Percentiles rank a stretch among this genome's conserved stretches.
phyloP scores from a whole-genome alignment of 2,797 vertebrate species.

The Fistularia commersonii region DNA sequence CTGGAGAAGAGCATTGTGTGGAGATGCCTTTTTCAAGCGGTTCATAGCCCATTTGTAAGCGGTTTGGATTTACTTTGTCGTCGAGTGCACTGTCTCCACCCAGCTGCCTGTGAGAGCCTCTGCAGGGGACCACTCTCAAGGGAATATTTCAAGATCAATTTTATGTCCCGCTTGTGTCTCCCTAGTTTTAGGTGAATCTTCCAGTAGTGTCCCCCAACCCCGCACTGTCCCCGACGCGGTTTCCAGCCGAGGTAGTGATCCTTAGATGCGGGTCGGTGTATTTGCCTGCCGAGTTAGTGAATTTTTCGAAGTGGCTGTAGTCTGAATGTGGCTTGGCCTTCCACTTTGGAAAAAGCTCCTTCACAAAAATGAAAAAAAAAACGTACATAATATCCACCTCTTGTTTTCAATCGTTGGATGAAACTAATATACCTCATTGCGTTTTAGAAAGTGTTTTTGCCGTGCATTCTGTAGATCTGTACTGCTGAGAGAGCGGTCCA shows the following conservation, averaged over 20 bases:
- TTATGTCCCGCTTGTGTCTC: conserved; percentile 1
- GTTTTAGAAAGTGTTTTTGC: conserved; percentile 47
- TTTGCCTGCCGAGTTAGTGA: too few species aligned
- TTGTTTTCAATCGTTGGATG: conserved; percentile 30
- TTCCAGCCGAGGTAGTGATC: too few species aligned
- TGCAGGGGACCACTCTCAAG: conserved; percentile 12
- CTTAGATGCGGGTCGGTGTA: too few species aligned
- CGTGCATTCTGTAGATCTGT: conserved; percentile 28
- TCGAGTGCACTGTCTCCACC: conserved; percentile 27
- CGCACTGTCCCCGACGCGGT: too few species aligned
- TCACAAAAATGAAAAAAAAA: conserved; percentile 6
- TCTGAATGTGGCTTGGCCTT: background rate
- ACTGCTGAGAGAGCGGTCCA: conserved; percentile 21
- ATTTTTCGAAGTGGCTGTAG: background rate
- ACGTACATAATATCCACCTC: conserved; percentile 7
- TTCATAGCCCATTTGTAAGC: conserved; percentile 14
- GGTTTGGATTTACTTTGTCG: conserved; percentile 34
- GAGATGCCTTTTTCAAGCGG: conserved; percentile 18
- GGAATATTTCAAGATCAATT: conserved; percentile 14
- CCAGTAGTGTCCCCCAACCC: too few species aligned
- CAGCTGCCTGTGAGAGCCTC: conserved; percentile 18
- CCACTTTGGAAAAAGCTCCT: background rate
- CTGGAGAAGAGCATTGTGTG: conserved; percentile 12
- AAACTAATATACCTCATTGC: conserved; percentile 66
- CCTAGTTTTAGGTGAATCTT: too few species aligned